These are phyloP conservation scores for Stenoptilia bipunctidactyla DNA, from an alignment of 2,888 invertebrate genomes.

Conservation along the genomic window DNA sequence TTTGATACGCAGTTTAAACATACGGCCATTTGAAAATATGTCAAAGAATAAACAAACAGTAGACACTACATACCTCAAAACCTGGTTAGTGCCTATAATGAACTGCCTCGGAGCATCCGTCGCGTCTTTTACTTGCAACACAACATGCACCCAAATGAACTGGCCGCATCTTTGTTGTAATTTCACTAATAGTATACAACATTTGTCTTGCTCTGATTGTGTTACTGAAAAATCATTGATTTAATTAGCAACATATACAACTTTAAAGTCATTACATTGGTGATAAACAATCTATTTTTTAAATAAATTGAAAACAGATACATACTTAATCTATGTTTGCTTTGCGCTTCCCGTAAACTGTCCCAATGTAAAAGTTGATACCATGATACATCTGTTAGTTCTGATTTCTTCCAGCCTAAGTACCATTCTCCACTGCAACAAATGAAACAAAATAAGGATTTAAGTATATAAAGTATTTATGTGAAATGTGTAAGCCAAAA, in stretches of 20 bases:
- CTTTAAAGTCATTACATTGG: too few relatives aligned
- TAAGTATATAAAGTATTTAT: too few relatives aligned
- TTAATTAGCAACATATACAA: conserved; percentile 9
- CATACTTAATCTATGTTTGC: conserved; percentile 96
- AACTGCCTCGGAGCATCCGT: conserved; percentile 90
- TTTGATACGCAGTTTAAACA: too few relatives aligned
- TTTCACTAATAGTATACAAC: conserved; percentile 92
- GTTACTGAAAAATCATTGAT: too few relatives aligned
- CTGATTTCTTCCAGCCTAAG: conserved; percentile 91
- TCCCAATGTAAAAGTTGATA: conserved; percentile 97
- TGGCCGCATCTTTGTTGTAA: conserved; percentile 88
- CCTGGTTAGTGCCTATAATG: conserved; percentile 97
- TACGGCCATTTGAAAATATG: too few relatives aligned
- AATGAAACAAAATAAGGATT: too few relatives aligned
- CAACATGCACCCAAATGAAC: conserved; percentile 97
- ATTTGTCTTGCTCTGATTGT: conserved; percentile 97
- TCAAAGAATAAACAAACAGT: too few relatives aligned
- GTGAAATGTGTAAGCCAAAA: too few relatives aligned
- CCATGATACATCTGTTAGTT: conserved; percentile 93
- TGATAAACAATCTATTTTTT: too few relatives aligned
- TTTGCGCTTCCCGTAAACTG: conserved; percentile 93
- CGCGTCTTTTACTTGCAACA: conserved; percentile 92
- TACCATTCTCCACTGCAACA: conserved; percentile 94
- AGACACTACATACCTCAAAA: conserved; percentile 78
- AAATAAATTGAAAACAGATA: too few relatives aligned